Conservation (phyloP, 2,113 vertebrate species). For the Reinhardtius hippoglossoides region DNA sequence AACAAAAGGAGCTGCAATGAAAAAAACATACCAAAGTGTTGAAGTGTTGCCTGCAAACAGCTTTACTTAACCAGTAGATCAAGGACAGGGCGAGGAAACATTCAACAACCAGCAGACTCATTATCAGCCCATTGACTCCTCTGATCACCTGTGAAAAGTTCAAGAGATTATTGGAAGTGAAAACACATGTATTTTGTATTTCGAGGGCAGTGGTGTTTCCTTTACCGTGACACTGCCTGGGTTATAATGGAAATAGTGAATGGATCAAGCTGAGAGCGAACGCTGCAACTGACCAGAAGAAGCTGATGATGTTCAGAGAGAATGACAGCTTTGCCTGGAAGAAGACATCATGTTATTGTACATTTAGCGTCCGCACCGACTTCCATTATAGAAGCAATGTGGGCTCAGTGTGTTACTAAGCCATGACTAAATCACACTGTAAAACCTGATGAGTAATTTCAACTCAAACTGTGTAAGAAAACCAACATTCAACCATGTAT, state of each 20-base stretch:
- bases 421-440: too few species aligned
- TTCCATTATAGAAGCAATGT: too few species aligned
- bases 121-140: constrained; percentile 41
- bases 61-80: constrained; percentile 81
- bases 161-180: not conserved
- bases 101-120: constrained; percentile 61
- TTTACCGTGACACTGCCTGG: too few species aligned
- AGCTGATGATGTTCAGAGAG: constrained; percentile 77
- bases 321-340: constrained; percentile 78
- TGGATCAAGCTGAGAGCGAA: not conserved
- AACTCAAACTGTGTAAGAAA: too few species aligned
- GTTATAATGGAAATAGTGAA: not conserved
- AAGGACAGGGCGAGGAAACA: constrained; percentile 53
- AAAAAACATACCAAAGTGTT: constrained; percentile 78
- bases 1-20: not conserved
- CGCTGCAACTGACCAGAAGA: constrained; percentile 64
- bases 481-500: too few species aligned
- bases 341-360: not conserved
- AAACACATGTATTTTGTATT: not conserved
- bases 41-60: constrained; percentile 78
- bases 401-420: too few species aligned
- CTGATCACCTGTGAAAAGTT: rapidly evolving
- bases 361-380: not conserved
- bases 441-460: too few species aligned
- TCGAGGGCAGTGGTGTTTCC: not conserved